Conservation (phyloP, 2,113 vertebrate species). For the Protobothrops flavoviridis region DNA sequence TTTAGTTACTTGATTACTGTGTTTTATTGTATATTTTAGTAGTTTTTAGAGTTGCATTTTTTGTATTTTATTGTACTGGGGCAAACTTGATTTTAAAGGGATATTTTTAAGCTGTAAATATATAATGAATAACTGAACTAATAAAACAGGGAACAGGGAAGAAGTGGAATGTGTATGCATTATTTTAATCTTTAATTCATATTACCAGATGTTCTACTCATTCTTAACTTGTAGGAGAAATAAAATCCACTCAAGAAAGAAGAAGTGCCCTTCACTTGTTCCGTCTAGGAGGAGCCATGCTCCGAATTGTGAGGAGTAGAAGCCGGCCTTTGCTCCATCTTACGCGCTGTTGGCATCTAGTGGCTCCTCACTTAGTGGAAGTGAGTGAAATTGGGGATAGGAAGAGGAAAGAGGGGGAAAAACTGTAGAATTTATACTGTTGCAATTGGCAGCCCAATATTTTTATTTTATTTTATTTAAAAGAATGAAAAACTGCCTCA, state of each 20-base stretch:
- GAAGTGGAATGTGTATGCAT: background rate
- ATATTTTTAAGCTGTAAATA: background rate
- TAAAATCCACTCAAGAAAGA: constrained; percentile 86
- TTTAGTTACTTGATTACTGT: background rate
- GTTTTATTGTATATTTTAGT: background rate
- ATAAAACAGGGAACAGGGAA: background rate
- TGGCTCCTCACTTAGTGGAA: constrained; percentile 96
- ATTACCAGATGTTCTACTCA: background rate
- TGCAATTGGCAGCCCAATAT: background rate
- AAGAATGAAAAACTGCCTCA: background rate
- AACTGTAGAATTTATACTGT: background rate
- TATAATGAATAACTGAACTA: background rate
- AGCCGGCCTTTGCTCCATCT: constrained; percentile 86
- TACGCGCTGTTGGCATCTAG: constrained; percentile 94
- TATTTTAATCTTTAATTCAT: background rate
- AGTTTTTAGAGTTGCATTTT: background rate
- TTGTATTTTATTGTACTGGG: background rate
- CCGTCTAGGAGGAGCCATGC: constrained; percentile 92
- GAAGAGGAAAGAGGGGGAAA: background rate
- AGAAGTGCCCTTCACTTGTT: constrained; percentile 90
- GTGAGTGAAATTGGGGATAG: constrained; percentile 53
- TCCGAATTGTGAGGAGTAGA: constrained; percentile 88
- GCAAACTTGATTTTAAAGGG: background rate
- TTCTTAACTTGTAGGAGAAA: constrained; percentile 76
- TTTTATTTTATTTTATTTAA: background rate